Conservation (phyloP, 2,113 vertebrate genomes). For the Aplodontia rufa region DNA sequence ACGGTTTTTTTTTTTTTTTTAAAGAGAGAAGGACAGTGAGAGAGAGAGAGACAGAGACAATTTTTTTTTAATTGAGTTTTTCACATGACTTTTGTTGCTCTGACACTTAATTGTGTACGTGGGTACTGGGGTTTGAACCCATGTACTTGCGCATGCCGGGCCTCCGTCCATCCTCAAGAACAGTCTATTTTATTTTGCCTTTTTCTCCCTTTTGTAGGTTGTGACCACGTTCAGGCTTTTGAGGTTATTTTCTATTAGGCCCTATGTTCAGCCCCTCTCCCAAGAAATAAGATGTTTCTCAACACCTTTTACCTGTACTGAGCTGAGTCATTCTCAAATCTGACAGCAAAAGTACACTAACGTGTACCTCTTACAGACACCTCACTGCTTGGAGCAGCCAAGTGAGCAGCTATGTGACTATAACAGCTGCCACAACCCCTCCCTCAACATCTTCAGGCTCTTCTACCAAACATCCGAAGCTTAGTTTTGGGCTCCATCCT, state of each 20-base stretch:
- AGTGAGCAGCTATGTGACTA: neutral
- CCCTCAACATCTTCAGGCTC: neutral
- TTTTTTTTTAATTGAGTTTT: too few relatives aligned
- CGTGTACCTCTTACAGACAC: rapidly evolving
- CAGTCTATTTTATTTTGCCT: neutral
- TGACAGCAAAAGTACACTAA: neutral
- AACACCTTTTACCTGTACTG: neutral
- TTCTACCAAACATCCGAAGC: rapidly evolving
- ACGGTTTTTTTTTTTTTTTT: too few relatives aligned
- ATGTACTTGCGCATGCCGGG: too few relatives aligned
- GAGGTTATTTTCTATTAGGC: neutral
- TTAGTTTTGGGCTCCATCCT: neutral
- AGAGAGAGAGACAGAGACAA: too few relatives aligned
- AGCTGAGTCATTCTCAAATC: neutral
- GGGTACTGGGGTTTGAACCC: too few relatives aligned
- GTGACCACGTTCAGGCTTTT: neutral
- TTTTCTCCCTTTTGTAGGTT: neutral
- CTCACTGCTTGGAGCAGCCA: neutral
- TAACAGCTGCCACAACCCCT: neutral
- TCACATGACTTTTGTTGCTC: too few relatives aligned
- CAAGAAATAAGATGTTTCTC: neutral
- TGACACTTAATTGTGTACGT: too few relatives aligned
- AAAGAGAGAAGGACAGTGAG: too few relatives aligned
- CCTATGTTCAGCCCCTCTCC: neutral
- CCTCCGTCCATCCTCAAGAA: too few relatives aligned